A percentile compares a stretch with the other conserved stretches of the same genome.
Conservation (phyloP, 2,888 invertebrate genomes). For the Cistogaster globosa region DNA sequence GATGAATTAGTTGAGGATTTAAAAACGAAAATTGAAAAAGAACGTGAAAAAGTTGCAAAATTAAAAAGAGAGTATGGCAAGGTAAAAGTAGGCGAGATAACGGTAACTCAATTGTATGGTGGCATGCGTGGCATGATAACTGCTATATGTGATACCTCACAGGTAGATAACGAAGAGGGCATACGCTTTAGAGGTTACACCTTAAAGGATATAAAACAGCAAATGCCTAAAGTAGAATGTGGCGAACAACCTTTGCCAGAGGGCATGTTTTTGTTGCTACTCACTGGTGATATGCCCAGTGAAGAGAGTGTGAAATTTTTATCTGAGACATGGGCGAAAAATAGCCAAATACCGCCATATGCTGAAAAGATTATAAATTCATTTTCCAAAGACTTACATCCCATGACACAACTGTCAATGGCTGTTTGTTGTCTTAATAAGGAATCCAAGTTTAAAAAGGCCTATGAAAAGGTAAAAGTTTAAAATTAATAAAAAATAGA, state of each 20-base stretch:
- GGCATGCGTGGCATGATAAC: slow-evolving; percentile 92
- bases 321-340: neutral
- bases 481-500: neutral
- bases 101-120: slow-evolving; percentile 54
- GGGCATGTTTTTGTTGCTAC: neutral
- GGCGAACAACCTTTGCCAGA: slow-evolving; percentile 84
- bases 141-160: slow-evolving; percentile 85
- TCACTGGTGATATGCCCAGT: neutral
- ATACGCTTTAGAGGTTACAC: slow-evolving; percentile 85
- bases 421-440: slow-evolving; percentile 90
- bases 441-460: slow-evolving; percentile 88
- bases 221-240: slow-evolving; percentile 87
- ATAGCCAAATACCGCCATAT: neutral
- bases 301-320: neutral
- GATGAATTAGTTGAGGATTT: neutral
- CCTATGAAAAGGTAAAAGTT: neutral
- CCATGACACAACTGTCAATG: slow-evolving; percentile 91
- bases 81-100: neutral
- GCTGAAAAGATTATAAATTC: slow-evolving; percentile 78
- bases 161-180: slow-evolving; percentile 94
- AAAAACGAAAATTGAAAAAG: neutral
- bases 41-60: neutral
- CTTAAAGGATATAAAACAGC: slow-evolving; percentile 60
- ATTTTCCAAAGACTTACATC: slow-evolving; percentile 85
- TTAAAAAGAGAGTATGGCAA: neutral